Base-by-base conservation (phyloP, 2,797 vertebrate genomes). In the Diglossa cyanea region DNA sequence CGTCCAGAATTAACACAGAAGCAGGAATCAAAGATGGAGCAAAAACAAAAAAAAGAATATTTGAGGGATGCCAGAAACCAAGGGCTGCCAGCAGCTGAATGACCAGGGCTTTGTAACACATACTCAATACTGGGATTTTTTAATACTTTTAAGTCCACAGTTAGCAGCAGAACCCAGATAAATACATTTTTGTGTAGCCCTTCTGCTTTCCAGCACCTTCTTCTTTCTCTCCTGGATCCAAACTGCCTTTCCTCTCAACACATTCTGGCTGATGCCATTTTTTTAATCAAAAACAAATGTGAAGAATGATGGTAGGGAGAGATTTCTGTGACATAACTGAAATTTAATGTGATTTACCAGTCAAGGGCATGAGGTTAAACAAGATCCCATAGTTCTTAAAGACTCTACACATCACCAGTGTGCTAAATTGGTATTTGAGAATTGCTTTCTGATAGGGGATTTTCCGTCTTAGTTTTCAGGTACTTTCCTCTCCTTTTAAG, bases 381-480 rank as follows among this genome's bases (percentile, higher is more conserved):
- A 45, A 45, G 63, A 33, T 7, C 16, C 6, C 28, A 31, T 31
- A 44, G 25, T 55, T 80, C 37, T 63, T 53, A 78, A 80, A 80
- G 42, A 37, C 16, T 35, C 17, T 40, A 13, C 39, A 44, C 5
- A 51, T 13, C 40, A 31, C 4, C 20, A 48, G 5, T 26, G 17
- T n/a, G 6, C 25, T 62, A 47, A 65, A 60, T 31, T 26, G 28
- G 7, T 54, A 35, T 78, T 72, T 80, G 31, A 42, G 63, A 91
- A 63, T 60, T 5, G 0, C 6, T 54, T 3, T n/a, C 62, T 74
- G 7, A 44, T 6, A 20, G 6, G 9, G 5, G 0, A 24, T 50
- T 40, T 81, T 75, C 33, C 45, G 66, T 25, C 6, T 73, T 39
- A 26, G 10, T 11, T 86, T 24, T 48, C 33, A 76, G 37, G 8